Conservation (phyloP, 2,797 vertebrate species). For the Pantherophis alleghaniensis region DNA sequence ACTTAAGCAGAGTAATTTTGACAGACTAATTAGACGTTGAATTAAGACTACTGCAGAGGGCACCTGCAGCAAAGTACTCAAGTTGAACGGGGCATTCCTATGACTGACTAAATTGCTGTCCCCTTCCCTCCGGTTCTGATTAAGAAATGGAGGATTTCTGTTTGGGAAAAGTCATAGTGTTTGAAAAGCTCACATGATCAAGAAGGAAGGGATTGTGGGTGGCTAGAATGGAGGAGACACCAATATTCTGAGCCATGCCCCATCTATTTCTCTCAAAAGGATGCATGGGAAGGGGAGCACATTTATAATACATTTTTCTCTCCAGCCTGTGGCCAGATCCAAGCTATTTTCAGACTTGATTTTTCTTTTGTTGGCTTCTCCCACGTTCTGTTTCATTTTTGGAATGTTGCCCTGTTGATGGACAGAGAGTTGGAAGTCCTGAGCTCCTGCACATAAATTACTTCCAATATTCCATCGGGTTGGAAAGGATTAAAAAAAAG, state of each 20-base stretch:
- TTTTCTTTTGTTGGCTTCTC: neutral
- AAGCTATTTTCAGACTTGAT: neutral
- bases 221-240: neutral
- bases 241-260: neutral
- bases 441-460: neutral
- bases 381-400: neutral
- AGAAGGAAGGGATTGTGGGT: neutral
- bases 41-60: neutral
- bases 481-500: neutral
- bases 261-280: neutral
- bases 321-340: neutral
- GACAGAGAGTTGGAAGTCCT: neutral
- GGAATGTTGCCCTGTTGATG: neutral
- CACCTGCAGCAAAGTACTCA: neutral
- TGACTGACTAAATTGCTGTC: neutral
- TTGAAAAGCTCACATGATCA: neutral
- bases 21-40: neutral
- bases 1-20: neutral
- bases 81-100: neutral
- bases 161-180: neutral
- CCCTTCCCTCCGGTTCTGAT: neutral
- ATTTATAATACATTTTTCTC: neutral
- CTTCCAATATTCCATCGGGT: neutral
- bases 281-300: neutral
- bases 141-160: neutral